phyloP scores from a whole-genome alignment of 2,797 vertebrate species.

The Lateolabrax maculatus region DNA sequence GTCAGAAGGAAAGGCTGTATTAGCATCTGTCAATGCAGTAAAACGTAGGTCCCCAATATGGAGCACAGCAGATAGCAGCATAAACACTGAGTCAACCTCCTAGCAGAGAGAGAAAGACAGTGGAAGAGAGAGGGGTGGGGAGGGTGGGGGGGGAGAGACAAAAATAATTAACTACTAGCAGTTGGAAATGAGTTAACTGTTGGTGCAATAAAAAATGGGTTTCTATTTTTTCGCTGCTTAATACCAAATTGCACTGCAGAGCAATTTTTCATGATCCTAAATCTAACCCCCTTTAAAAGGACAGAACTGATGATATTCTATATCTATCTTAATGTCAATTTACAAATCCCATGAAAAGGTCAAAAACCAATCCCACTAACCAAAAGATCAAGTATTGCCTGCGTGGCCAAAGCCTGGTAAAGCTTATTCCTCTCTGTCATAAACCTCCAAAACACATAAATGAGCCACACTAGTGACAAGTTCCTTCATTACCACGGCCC shows the following conservation, averaged over 20 bases:
- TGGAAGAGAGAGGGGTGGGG: background rate
- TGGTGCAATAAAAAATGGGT: background rate
- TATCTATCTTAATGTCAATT: slow-evolving; percentile 9
- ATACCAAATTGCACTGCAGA: background rate
- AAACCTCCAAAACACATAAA: slow-evolving; percentile 1
- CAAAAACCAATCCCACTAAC: background rate
- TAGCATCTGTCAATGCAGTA: slow-evolving; percentile 86
- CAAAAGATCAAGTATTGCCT: background rate
- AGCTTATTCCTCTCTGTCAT: background rate
- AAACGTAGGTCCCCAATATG: slow-evolving; percentile 93
- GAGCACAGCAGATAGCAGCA: slow-evolving; percentile 91
- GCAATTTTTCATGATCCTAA: background rate
- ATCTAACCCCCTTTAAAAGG: background rate
- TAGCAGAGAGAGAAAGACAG: slow-evolving; percentile 61
- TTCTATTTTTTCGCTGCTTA: background rate
- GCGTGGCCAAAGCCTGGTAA: background rate
- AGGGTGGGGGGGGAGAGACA: background rate
- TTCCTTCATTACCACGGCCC: background rate
- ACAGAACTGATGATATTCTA: background rate
- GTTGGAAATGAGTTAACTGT: background rate
- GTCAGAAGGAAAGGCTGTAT: slow-evolving; percentile 90
- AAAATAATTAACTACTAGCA: background rate
- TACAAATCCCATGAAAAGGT: background rate
- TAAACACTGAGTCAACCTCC: slow-evolving; percentile 95
- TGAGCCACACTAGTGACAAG: background rate